Base-by-base conservation (phyloP, 2,888 invertebrate species). In the Acronicta psi region DNA sequence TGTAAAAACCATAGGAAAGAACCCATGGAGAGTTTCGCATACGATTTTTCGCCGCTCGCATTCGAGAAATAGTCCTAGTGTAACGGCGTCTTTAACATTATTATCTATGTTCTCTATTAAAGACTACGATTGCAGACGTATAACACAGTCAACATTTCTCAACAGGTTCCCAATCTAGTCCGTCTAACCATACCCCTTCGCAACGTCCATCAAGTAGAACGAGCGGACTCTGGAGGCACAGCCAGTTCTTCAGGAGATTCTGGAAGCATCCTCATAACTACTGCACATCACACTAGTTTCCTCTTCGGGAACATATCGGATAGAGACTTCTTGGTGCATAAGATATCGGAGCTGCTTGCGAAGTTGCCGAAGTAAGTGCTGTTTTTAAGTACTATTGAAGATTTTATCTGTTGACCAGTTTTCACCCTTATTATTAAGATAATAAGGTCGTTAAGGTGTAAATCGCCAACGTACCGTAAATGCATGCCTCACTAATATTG, bases 281-380 rank as follows among this genome's bases (percentile, higher is more conserved):
- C 97, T 0, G 96, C 97, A 1, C 96, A 96, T 61, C 96, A 97
- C 92, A 96, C 97, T 29, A 97, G 97, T 82, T 98, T 98, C 88
- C 95, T 98, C 50, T 98, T 99, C 90, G 97, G 98, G 34, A 97
- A 98, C 88, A 97, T 99, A 74, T 95, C 96, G 20, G 99, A 99
- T 83, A 95, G 98, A 64, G 97, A 98, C 82, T 97, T 99, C 86
- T 95, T 99, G 7, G 96, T 99, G 6, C 96, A 97, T 81, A 99
- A 98, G 91, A 96, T 99, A 69, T 97, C 98, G 0, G 98, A 98
- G 84, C 95, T 99, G 17, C 94, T 99, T 3, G 96, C 97, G 0
- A 97, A 96, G 86, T 96, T 94, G 62, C 93, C 94, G 0, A 94
- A 92, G 94, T 94, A 70, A 89, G 92, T 85, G 1, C 13, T 18